These are phyloP conservation scores for Xiphophorus maculatus DNA, from an alignment of 2,113 vertebrate species.

Conservation along the genomic window DNA sequence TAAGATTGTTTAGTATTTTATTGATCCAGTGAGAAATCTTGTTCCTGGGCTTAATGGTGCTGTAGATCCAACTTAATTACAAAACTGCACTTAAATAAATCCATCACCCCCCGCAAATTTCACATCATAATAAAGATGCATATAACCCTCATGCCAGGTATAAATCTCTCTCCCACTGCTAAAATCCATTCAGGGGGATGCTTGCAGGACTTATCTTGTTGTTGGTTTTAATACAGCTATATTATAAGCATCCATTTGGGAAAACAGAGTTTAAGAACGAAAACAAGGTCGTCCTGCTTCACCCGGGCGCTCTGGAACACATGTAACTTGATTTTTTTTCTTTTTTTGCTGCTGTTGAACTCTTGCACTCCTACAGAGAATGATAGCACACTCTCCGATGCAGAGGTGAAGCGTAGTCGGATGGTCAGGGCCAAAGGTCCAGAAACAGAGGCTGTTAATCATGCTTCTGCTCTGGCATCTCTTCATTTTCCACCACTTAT, in stretches of 20 bases:
- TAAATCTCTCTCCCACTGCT: background rate
- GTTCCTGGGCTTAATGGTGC: background rate
- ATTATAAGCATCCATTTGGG: conserved; percentile 17
- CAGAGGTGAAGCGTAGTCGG: conserved; percentile 2
- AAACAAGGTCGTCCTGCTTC: conserved; percentile 41
- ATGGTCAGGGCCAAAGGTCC: conserved; percentile 31
- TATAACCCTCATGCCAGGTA: background rate
- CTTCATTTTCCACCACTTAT: conserved; percentile 55
- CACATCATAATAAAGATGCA: conserved; percentile 18
- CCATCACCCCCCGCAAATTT: conserved; percentile 12
- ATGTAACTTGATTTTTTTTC: conserved; percentile 14
- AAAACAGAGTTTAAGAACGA: conserved; percentile 21
- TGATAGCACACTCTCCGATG: conserved; percentile 3
- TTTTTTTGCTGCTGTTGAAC: conserved; percentile 4
- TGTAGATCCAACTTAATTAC: conserved; percentile 31
- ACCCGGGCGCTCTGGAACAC: conserved; percentile 21
- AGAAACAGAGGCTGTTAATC: conserved; percentile 44
- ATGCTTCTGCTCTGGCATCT: conserved; percentile 27
- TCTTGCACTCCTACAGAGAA: conserved; percentile 12
- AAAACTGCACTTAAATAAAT: conserved; percentile 36
- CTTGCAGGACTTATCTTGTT: background rate
- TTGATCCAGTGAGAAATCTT: conserved; percentile 13
- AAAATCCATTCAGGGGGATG: conserved; percentile 2
- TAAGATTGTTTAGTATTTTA: conserved; percentile 27
- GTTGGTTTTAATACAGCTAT: conserved; percentile 7